Evolutionary conservation across 2,113 vertebrate species (phyloP), one percentile per base, ranked within the genome.

Genomic region (Collichthys lucidus): DNA sequence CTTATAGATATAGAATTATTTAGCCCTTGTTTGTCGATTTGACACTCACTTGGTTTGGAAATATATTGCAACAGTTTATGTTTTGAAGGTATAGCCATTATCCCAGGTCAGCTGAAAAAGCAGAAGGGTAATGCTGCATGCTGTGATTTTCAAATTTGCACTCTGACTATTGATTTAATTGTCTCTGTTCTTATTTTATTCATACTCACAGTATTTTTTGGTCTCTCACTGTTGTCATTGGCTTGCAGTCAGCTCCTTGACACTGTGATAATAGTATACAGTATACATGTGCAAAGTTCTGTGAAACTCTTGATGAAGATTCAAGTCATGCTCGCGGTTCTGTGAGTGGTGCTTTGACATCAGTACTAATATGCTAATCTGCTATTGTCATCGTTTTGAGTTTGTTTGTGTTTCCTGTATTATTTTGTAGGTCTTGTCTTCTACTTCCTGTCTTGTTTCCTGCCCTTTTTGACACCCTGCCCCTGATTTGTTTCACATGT

Each of bases 1-100:
- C 24, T 74, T 8, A 35, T 52, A 79, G 52, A 84, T 88, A 31
- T 20, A 62, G 24, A 76, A 70, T 71, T 56, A 44, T 86, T 67
- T 59, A 79, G 71, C 55, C 12, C 2, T 70, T 82, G 74, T 83
- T 75, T 80, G n/a, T 47, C 2, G n/a, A 29, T 66, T 60, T 79
- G 31, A 15, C 29, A 19, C 26, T 56, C 14, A 47, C 20, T 56
- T 56, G 2, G 44, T 19, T 79, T 67, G 31, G 40, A 52, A 69
- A 74, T 29, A 64, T 49, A 81, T 68, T 77, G 47, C 59, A n/a
- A 4, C 11, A 55, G 53, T 62, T 35, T 42, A 26, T 15, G 20
- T 47, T 44, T 52, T 22, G 3, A 42, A 71, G 44, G 60, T 67
- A 19, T 26, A 65, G 60, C 47, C 24, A 29, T 66, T 57, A 22